Evolutionary conservation across 2,888 invertebrate species (phyloP), one percentile per base, ranked within the genome.

Genomic region (Synergus japonicus): DNA sequence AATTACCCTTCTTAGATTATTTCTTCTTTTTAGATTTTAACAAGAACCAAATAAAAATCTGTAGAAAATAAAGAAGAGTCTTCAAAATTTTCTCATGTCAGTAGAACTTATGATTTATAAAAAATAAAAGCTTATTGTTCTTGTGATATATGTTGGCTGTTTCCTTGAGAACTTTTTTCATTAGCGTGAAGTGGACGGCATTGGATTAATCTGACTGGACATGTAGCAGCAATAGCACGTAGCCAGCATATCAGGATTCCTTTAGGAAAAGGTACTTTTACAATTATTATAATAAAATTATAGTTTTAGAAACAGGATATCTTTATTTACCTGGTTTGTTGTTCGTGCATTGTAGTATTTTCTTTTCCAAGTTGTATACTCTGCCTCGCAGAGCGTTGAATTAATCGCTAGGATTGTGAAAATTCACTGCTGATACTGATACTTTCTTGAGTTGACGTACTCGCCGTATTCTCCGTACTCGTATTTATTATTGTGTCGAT

Each of bases 171-270:
- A 41, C n/a, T 46, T 46, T 37, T 73, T n/a, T 69, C 29, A 29
- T 87, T 84, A 90, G 87, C 87, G 85, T 82, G 88, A 89, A 84
- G 87, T 90, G 91, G 91, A 92, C 91, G 91, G 91, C 88, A 89
- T 89, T 89, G 88, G 87, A 87, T 88, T 88, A 85, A 88, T 88
- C 84, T 88, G 88, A 87, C 86, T 88, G 87, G 89, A 89, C 89
- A 89, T 89, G 83, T 87, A 89, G 84, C 90, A 89, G 86, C 87
- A 89, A 82, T 88, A 90, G 83, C 86, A 88, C 77, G 88, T 86
- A 83, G 86, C 85, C 83, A 87, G 86, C 80, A 87, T 82, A 81
- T 86, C 87, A 78, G 85, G 85, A 77, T 86, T 86, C 84, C 90
- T 90, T 76, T 78, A 22, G 60, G 81, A 79, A 80, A 78, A 77